A percentile compares a stretch with the other conserved stretches of the same genome.
These are phyloP conservation scores for Batillaria attramentaria DNA, from an alignment of 1,140 invertebrate genomes.

Conservation along the genomic window DNA sequence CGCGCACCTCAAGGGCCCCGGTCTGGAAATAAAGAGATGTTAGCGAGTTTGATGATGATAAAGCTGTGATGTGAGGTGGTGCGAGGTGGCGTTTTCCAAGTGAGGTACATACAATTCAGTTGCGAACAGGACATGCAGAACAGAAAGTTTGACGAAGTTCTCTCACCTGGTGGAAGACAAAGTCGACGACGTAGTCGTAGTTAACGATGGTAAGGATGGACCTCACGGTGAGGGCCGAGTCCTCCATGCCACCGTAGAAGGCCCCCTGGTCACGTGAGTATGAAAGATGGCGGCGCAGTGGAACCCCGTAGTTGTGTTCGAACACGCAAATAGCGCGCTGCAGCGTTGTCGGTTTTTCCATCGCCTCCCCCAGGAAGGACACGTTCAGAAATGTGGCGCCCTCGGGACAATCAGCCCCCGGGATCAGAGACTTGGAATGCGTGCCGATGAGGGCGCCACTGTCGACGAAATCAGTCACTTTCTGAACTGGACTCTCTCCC, in stretches of 20 bases:
- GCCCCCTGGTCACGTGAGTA: slow-evolving; percentile 31
- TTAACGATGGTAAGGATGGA: slow-evolving; percentile 56
- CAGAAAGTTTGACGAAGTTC: no score
- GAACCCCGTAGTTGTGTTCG: slow-evolving; percentile 61
- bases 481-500: slow-evolving; percentile 45
- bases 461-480: slow-evolving; percentile 51
- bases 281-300: slow-evolving; percentile 55
- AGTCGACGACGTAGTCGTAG: slow-evolving; percentile 66
- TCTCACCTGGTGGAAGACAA: slow-evolving; percentile 55
- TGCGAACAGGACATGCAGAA: no score
- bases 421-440: slow-evolving; percentile 36
- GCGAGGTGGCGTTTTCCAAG: no score
- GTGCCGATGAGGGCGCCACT: slow-evolving; percentile 38
- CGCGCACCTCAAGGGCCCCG: slow-evolving; percentile 57
- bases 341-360: slow-evolving; percentile 33
- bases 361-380: slow-evolving; percentile 39
- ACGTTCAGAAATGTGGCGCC: slow-evolving; percentile 50
- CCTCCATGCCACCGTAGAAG: slow-evolving; percentile 56
- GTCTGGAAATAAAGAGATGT: slow-evolving; percentile 43
- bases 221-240: slow-evolving; percentile 55
- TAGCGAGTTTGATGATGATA: no score
- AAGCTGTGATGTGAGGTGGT: no score
- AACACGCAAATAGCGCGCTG: slow-evolving; percentile 60
- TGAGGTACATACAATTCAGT: no score
- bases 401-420: slow-evolving; percentile 57